Evolutionary conservation across 2,113 vertebrate genomes (phyloP).

Genomic region (Phyllostomus hastatus): DNA sequence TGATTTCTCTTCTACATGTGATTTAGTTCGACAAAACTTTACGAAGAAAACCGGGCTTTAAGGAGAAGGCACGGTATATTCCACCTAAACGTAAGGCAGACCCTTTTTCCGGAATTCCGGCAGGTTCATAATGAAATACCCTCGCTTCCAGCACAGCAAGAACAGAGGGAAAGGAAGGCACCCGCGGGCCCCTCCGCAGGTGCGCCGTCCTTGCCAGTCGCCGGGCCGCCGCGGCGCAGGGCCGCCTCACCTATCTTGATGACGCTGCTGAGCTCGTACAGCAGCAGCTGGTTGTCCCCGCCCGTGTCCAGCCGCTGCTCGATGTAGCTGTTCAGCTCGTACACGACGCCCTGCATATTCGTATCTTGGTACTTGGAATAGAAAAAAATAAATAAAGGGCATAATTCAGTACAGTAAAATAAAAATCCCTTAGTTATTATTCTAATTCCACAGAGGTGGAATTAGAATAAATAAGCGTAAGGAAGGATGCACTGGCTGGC

Average conservation of each 20-base stretch:
- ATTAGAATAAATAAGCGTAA: accelerated
- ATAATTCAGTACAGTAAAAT: slow-evolving; percentile 22
- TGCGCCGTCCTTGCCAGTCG: too few relatives aligned
- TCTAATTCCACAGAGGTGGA: too few relatives aligned
- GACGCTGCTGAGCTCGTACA: slow-evolving; percentile 96
- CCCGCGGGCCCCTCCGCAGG: too few relatives aligned
- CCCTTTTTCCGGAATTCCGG: neutral
- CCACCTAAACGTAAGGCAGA: neutral
- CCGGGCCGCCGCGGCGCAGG: too few relatives aligned
- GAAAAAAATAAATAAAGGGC: neutral
- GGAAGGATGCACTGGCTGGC: accelerated
- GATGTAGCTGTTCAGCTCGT: slow-evolving; percentile 97
- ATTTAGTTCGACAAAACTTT: neutral
- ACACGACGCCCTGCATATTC: slow-evolving; percentile 98
- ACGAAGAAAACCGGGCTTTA: neutral
- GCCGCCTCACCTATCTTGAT: slow-evolving; percentile 88
- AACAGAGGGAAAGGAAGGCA: neutral
- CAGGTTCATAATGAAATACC: neutral
- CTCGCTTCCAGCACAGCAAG: neutral
- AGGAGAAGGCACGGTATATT: neutral
- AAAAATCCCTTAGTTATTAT: too few relatives aligned
- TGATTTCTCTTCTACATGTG: neutral
- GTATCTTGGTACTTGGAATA: slow-evolving; percentile 95
- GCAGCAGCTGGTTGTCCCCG: slow-evolving; percentile 95
- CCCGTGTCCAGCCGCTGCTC: slow-evolving; percentile 94